Base-by-base conservation (phyloP, 2,113 vertebrate species). In the Sander lucioperca region DNA sequence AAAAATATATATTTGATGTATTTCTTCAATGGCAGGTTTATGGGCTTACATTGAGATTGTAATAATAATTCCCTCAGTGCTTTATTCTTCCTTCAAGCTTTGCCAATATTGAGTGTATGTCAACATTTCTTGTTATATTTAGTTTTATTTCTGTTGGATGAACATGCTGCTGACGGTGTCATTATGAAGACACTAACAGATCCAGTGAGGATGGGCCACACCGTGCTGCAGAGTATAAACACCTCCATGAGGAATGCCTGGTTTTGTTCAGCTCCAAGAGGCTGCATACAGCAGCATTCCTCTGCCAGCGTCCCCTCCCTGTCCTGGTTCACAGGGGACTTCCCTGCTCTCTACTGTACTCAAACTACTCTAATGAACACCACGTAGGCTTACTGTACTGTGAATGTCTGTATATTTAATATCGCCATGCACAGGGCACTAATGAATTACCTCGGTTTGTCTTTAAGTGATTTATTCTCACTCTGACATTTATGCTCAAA, bases 161-260 rank as follows among this genome's bases (percentile, higher is more conserved):
- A 50, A 45, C 47, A 4, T 18, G 30, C 50, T 75, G 85, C 77
- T 87, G 85, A 72, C 56, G 10, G 18, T 16, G 45, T 58, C 74
- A 61, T 57, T 73, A 50, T 68, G 77, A 68, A 68, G 87, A 88
- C 64, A 73, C 66, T 30, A 48, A 85, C 77, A 76, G 65, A 78
- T 72, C 23, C 66, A 66, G 39, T 21, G 81, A 88, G 83, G 91
- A 77, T 73, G 86, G 85, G 69, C 85, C 80, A 86, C 91, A 91
- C 89, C 75, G 6, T 16, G 43, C 75, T 88, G 83, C 64, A 27
- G 84, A 89, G 81, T 45, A 85, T 87, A 89, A 94, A 90, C 93
- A 92, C 86, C 82, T 86, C 86, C 62, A 69, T 91, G 93, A 90
- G 92, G 91, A 93, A 93, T 93, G 92, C 87, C 80, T 90, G 91